phyloP scores from a whole-genome alignment of 2,888 invertebrate genomes.

The Lycia hirtaria region DNA sequence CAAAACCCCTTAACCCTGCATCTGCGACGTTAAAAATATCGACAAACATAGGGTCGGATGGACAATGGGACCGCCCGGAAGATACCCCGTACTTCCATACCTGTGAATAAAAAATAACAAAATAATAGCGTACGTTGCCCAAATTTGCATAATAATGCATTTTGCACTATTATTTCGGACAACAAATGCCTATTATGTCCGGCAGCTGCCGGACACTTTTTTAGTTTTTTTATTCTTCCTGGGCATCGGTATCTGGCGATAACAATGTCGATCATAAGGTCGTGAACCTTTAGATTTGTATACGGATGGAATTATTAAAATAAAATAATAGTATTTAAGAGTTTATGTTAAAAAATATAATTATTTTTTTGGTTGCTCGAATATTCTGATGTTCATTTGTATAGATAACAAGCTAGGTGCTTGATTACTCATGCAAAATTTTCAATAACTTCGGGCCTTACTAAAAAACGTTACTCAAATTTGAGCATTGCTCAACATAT shows the following conservation, averaged over 20 bases:
- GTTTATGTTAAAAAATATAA: too few relatives aligned
- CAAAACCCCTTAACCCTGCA: constrained; percentile 67
- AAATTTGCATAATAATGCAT: constrained; percentile 82
- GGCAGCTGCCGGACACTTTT: constrained; percentile 73
- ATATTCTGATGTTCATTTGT: neutral
- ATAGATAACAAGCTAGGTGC: too few relatives aligned
- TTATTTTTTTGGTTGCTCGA: neutral
- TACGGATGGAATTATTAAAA: too few relatives aligned
- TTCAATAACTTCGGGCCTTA: too few relatives aligned
- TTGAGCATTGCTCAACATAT: too few relatives aligned
- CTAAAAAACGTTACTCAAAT: too few relatives aligned
- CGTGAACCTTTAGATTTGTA: constrained; percentile 17
- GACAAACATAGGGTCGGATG: constrained; percentile 65
- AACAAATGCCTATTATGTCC: constrained; percentile 68
- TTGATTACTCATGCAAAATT: too few relatives aligned
- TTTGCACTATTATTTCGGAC: constrained; percentile 76
- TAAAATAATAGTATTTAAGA: too few relatives aligned
- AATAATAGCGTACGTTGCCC: constrained; percentile 71
- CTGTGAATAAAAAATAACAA: constrained; percentile 58
- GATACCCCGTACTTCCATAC: constrained; percentile 71
- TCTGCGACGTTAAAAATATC: constrained; percentile 48
- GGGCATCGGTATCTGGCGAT: constrained; percentile 70
- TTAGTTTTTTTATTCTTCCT: constrained; percentile 69
- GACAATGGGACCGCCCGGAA: constrained; percentile 70
- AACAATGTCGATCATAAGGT: constrained; percentile 39